These are phyloP conservation scores for Euleptes europaea DNA, from an alignment of 2,113 vertebrate genomes.

Conservation along the genomic window DNA sequence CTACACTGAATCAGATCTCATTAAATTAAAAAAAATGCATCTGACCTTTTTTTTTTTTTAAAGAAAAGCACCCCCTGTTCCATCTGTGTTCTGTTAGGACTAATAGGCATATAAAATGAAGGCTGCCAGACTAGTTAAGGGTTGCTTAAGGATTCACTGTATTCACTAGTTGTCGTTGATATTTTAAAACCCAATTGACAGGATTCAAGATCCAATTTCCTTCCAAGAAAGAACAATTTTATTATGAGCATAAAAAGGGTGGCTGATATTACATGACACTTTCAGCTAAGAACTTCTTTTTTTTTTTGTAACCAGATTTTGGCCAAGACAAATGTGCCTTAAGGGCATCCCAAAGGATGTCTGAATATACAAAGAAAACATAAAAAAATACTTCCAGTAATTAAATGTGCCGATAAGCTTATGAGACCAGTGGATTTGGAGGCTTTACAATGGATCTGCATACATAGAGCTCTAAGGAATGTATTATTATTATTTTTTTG, in stretches of 20 bases:
- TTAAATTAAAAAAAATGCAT: conserved; percentile 40
- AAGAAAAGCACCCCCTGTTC: conserved; percentile 29
- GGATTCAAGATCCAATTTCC: conserved; percentile 33
- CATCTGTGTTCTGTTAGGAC: conserved; percentile 34
- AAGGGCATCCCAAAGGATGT: conserved; percentile 40
- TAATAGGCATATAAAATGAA: conserved; percentile 54
- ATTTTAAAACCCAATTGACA: conserved; percentile 54
- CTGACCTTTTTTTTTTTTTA: conserved; percentile 14
- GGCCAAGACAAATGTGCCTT: conserved; percentile 49
- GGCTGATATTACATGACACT: conserved; percentile 51
- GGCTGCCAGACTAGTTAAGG: conserved; percentile 38
- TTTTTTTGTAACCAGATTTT: conserved; percentile 25
- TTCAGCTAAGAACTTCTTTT: conserved; percentile 59
- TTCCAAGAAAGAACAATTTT: conserved; percentile 45
- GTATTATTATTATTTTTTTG: too few species aligned
- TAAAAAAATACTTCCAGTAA: conserved; percentile 41
- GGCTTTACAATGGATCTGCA: not conserved
- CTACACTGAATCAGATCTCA: conserved; percentile 10
- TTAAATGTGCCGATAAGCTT: conserved; percentile 25
- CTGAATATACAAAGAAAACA: conserved; percentile 39
- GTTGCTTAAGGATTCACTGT: conserved; percentile 43
- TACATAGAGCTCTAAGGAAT: not conserved
- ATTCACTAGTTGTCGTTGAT: conserved; percentile 43
- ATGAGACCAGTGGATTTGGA: not conserved
- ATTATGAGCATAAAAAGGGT: conserved; percentile 41